These are phyloP conservation scores for Lasioglossum zephyrum DNA, from an alignment of 2,888 invertebrate genomes.

Conservation along the genomic window DNA sequence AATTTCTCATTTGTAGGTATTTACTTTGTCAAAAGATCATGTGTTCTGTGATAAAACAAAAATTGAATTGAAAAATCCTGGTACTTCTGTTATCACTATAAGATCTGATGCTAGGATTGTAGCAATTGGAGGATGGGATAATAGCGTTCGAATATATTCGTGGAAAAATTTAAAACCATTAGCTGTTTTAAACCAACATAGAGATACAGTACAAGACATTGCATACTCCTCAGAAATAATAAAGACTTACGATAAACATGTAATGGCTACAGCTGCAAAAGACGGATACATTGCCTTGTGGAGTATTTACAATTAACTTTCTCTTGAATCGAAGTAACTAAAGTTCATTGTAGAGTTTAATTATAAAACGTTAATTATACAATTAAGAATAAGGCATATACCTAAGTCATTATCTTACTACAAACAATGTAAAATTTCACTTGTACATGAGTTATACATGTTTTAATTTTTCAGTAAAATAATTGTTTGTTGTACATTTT, in stretches of 20 bases:
- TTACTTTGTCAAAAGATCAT: slow-evolving; percentile 75
- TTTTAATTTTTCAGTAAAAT: not conserved
- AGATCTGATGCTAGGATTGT: slow-evolving; percentile 90
- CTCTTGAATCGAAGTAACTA: not conserved
- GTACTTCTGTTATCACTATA: slow-evolving; percentile 89
- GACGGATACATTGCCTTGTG: slow-evolving; percentile 92
- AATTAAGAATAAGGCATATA: not conserved
- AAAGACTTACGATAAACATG: slow-evolving; percentile 88
- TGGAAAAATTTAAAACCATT: slow-evolving; percentile 91
- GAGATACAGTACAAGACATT: slow-evolving; percentile 89
- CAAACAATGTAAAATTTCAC: not conserved
- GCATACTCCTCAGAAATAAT: slow-evolving; percentile 89
- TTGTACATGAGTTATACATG: not conserved
- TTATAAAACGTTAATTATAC: not conserved
- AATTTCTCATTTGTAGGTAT: slow-evolving; percentile 71
- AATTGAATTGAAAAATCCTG: slow-evolving; percentile 89
- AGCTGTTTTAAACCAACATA: slow-evolving; percentile 91
- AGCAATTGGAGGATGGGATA: slow-evolving; percentile 91
- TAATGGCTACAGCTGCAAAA: slow-evolving; percentile 91
- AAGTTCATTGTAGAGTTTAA: not conserved
- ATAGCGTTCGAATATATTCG: slow-evolving; percentile 90
- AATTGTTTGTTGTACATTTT: not conserved
- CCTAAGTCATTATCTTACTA: not conserved
- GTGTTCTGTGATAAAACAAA: slow-evolving; percentile 84
- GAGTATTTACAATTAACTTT: slow-evolving; percentile 90